Evolutionary conservation across 2,888 invertebrate genomes (phyloP), one percentile per base, ranked within the genome.

Genomic region (Nomada hirtipes): DNA sequence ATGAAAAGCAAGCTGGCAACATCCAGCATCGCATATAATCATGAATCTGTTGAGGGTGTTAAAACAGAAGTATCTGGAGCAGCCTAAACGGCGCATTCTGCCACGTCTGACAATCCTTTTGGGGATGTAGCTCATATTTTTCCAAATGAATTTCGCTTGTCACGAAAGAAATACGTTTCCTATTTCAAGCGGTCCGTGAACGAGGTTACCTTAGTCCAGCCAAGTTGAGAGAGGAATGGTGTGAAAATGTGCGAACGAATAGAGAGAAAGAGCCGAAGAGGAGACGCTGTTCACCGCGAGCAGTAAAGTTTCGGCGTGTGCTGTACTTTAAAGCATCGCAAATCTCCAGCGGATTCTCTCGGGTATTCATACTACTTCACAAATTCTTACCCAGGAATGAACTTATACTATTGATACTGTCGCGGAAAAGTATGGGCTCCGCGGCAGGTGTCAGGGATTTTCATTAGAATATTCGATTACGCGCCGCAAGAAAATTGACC

Each of bases 261-360:
- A 52, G 55, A 42, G 71, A 67, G 77, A 71, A 36, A 55, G 20
- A 71, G 64, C 69, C n/a, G 64, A 57, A 78, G 44, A 59, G 68
- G 23, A 69, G 73, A 78, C 55, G 76, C 59, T 36, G 84, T 67
- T 23, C 73, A 72, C 75, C 71, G 55, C 72, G 71, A 36, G 78
- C 83, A 86, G 84, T 86, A 87, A 89, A 89, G 82, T 89, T 88
- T 86, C 83, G 65, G 78, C 76, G 86, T 78, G 77, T 70, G 85
- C 86, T 85, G 87, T 89, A 88, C 86, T 88, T 89, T 89, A 89
- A 89, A 88, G 80, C 82, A 83, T 89, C 85, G 84, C 89, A 88
- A 89, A 89, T 89, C 89, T 89, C 71, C 73, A 20, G 57, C 83
- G 70, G 57, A 75, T 68, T 71, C 63, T 68, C 57, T 44, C 50